phyloP scores from a whole-genome alignment of 64 coral and sea anemone genomes.

The Montipora foliosa region DNA sequence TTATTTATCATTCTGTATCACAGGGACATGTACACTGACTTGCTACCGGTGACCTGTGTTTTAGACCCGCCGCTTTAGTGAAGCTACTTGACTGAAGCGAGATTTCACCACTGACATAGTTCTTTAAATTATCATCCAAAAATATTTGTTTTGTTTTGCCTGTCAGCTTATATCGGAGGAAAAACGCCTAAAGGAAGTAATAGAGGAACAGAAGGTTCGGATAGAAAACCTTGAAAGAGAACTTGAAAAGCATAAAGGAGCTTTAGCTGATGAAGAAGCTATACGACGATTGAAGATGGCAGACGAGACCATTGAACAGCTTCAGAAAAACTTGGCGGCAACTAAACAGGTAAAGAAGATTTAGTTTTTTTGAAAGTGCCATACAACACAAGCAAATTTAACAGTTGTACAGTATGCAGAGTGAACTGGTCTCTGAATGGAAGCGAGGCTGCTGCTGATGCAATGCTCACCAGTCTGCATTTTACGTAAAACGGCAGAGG shows the following conservation, averaged over 20 bases:
- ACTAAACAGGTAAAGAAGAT: slow-evolving; percentile 86
- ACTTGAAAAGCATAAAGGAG: slow-evolving; percentile 92
- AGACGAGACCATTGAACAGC: slow-evolving; percentile 92
- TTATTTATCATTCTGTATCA: too few relatives aligned
- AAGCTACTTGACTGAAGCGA: too few relatives aligned
- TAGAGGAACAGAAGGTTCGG: slow-evolving; percentile 72
- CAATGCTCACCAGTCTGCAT: neutral
- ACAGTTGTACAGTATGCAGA: too few relatives aligned
- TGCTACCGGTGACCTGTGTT: too few relatives aligned
- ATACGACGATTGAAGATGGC: slow-evolving; percentile 91
- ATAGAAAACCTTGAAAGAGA: slow-evolving; percentile 83
- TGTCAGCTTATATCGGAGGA: slow-evolving; percentile 79
- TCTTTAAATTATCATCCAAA: neutral
- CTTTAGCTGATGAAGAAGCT: slow-evolving; percentile 92
- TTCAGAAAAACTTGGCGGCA: slow-evolving; percentile 97
- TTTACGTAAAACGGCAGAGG: too few relatives aligned
- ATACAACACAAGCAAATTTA: too few relatives aligned
- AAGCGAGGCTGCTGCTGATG: too few relatives aligned
- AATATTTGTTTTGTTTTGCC: neutral
- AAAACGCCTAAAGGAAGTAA: slow-evolving; percentile 79
- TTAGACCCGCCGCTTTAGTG: too few relatives aligned
- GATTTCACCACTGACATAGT: too few relatives aligned
- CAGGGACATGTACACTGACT: too few relatives aligned
- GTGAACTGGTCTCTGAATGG: too few relatives aligned
- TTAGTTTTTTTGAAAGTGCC: too few relatives aligned